Base-by-base conservation (phyloP, 1,140 invertebrate genomes). In the Drosophila sp. region DNA sequence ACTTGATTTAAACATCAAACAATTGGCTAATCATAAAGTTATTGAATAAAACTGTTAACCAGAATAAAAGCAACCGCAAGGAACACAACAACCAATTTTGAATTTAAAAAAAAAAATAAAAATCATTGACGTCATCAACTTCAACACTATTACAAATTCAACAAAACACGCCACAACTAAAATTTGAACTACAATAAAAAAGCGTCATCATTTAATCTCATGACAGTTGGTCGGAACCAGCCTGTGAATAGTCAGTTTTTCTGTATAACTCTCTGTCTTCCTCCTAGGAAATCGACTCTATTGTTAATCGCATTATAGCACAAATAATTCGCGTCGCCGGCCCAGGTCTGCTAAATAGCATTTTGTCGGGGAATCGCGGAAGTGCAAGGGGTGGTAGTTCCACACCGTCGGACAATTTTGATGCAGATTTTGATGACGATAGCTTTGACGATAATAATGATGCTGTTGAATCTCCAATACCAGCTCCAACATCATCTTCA, bases 231-330 rank as follows among this genome's bases (percentile, higher is more conserved):
- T 29, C 50, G 48, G 27, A 18, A 45, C 8, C 32, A 48, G 16
- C 34, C 7, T 14, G 45, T 43, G 38, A 7, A 57, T 36, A 58
- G 62, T 58, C 21, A 21, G 21, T 21, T 21, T 21, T 67, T 50
- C 59, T 71, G 29, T 45, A 54, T 38, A 67, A 48, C 21, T 64
- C 59, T 64, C 41, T 64, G 18, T 71, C 36, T 54, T 25, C 6
- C 21, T 27, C 43, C 11, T 95, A 96, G 95, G 95, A 95, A 93
- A 93, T 96, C 93, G 95, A 96, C 93, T 92, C 94, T 91, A 95
- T 95, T 93, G 94, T 96, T 92, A 95, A 96, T 93, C 92, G 93
- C 90, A 94, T 96, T 92, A 94, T 94, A 78, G 93, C 94, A 84
- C 93, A 94, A 87, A 91, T 96, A 79, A 94, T 96, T 90, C 94